phyloP scores from a whole-genome alignment of 1,140 invertebrate genomes.

The Drosophila auraria region DNA sequence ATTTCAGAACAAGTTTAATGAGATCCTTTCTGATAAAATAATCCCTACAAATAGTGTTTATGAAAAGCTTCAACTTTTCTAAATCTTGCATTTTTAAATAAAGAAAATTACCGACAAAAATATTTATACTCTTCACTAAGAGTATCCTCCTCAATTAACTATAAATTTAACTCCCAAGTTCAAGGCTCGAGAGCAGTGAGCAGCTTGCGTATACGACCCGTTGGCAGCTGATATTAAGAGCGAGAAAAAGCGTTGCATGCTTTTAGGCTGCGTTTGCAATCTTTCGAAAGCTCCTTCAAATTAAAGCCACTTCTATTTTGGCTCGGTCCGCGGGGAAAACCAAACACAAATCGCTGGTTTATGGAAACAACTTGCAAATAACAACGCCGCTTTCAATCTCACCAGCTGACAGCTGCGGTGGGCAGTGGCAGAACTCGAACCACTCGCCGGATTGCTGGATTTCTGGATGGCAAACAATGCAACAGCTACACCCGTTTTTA shows the following conservation, averaged over 20 bases:
- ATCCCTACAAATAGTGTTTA: no score
- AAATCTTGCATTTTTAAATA: neutral
- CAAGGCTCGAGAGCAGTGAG: neutral
- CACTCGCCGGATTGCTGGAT: constrained; percentile 14
- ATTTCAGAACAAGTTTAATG: neutral
- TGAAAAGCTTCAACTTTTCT: no score
- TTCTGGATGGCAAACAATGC: constrained; percentile 38
- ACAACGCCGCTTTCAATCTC: constrained; percentile 56
- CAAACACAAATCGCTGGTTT: constrained; percentile 58
- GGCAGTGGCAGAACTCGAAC: constrained; percentile 13
- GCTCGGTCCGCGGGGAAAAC: neutral
- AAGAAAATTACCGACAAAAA: neutral
- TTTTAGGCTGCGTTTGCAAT: constrained; percentile 41
- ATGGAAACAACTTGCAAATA: constrained; percentile 42
- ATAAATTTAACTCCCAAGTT: constrained; percentile 2
- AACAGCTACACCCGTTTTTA: constrained; percentile 44
- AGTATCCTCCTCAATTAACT: neutral
- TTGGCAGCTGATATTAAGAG: neutral
- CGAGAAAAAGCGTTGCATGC: constrained; percentile 22
- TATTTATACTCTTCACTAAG: neutral
- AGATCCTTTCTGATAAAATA: no score
- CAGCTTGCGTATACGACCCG: constrained; percentile 21
- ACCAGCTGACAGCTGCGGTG: constrained; percentile 68
- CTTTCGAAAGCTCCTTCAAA: constrained; percentile 4
- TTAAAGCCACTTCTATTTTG: constrained; percentile 15